These are phyloP conservation scores for Dicyrtoma fusca DNA, from an alignment of 2,888 invertebrate genomes.

Conservation along the genomic window DNA sequence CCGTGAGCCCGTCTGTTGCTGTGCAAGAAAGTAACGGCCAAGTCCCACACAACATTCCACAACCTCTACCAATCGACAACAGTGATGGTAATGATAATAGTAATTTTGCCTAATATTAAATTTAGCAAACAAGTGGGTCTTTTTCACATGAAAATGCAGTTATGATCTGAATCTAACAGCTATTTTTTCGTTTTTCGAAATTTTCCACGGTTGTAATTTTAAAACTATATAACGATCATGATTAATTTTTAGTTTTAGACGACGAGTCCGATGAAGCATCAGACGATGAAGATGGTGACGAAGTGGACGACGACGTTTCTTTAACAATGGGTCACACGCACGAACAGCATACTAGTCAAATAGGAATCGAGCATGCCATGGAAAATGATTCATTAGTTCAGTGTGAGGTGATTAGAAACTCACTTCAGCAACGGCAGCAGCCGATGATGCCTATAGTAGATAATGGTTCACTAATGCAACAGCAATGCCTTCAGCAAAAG, in stretches of 20 bases:
- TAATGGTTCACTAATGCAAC: conserved; percentile 1
- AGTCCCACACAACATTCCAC: conserved; percentile 15
- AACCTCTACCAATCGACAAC: conserved; percentile 7
- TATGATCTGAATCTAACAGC: neutral
- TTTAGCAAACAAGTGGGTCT: no score
- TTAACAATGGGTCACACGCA: conserved; percentile 23
- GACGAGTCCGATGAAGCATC: conserved; percentile 31
- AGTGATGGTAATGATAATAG: conserved; percentile 21
- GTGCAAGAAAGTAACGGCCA: conserved; percentile 20
- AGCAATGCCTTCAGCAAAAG: conserved; percentile 38
- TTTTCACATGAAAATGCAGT: no score
- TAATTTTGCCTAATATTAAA: no score
- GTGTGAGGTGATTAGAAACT: conserved; percentile 31
- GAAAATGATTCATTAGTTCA: conserved; percentile 29
- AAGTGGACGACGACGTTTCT: conserved; percentile 37
- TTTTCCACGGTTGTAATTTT: neutral
- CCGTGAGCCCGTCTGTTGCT: conserved; percentile 9
- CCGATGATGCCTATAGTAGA: conserved; percentile 21
- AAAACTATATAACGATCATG: neutral
- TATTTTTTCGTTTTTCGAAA: no score
- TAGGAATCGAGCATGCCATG: conserved; percentile 31
- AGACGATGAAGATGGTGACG: conserved; percentile 43
- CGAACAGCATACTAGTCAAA: conserved; percentile 19
- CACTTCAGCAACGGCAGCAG: conserved; percentile 30
- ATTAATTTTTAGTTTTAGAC: conserved; percentile 36